Conservation (phyloP, 2,888 invertebrate species). For the Entomobrya multifasciata region DNA sequence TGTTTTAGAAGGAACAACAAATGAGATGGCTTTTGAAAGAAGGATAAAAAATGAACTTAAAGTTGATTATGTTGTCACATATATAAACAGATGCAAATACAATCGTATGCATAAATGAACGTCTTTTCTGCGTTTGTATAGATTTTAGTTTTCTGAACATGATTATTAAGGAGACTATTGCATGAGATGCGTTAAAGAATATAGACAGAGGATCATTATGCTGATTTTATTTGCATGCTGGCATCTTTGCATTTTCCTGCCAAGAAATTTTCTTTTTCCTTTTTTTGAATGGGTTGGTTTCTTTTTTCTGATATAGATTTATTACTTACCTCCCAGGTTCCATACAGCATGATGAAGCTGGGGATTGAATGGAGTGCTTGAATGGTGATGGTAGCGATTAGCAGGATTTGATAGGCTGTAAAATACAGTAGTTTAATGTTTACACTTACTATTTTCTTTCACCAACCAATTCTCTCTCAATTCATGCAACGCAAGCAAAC, state of each 20-base stretch:
- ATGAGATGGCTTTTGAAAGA: constrained; percentile 18
- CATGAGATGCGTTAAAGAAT: too few relatives aligned
- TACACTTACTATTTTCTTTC: constrained; percentile 27
- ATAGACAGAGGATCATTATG: background rate
- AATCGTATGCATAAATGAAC: too few relatives aligned
- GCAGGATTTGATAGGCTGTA: constrained; percentile 78
- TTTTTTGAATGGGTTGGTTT: constrained; percentile 23
- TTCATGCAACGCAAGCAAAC: constrained; percentile 39
- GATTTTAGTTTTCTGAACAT: too few relatives aligned
- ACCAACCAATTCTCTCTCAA: background rate
- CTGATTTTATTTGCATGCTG: background rate
- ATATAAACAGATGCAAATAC: too few relatives aligned
- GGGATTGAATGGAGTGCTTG: constrained; percentile 78
- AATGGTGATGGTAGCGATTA: constrained; percentile 78
- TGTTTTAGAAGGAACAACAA: constrained; percentile 45
- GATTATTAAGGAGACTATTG: too few relatives aligned
- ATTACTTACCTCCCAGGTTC: constrained; percentile 79
- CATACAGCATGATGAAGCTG: constrained; percentile 79
- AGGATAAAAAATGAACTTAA: constrained; percentile 12
- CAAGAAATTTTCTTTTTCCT: constrained; percentile 1
- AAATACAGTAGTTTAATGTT: constrained; percentile 47
- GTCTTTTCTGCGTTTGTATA: too few relatives aligned
- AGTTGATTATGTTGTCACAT: constrained; percentile 40
- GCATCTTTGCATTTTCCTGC: background rate
- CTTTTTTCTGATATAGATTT: constrained; percentile 27